Percentiles rank a stretch among this genome's conserved stretches.
Evolutionary conservation across 2,888 invertebrate species (phyloP).

Genomic region (Ryuthela nishihirai): DNA sequence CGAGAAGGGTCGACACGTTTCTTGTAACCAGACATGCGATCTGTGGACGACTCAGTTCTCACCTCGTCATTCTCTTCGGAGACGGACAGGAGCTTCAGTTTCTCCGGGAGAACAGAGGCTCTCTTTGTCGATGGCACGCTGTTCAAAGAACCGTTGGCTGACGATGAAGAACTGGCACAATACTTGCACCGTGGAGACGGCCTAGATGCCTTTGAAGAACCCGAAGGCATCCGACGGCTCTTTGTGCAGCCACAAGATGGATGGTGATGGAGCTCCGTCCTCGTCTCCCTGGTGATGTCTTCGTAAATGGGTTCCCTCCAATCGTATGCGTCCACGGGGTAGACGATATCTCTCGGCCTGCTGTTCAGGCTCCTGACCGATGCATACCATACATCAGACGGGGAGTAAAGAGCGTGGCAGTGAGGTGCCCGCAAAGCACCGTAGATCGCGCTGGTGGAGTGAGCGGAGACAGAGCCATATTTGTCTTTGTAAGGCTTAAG

Average conservation of each 20-base stretch:
- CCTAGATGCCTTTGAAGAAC: conserved; percentile 5
- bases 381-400: conserved; percentile 27
- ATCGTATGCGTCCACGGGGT: conserved; percentile 27
- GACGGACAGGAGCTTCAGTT: conserved; percentile 8
- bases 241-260: conserved; percentile 15
- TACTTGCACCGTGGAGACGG: conserved; percentile 21
- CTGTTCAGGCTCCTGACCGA: conserved; percentile 30
- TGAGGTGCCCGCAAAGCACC: conserved; percentile 30
- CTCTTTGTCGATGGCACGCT: conserved; percentile 8
- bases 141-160: conserved; percentile 10
- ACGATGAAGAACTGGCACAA: conserved; percentile 4
- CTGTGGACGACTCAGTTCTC: conserved; percentile 12
- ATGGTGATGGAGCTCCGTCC: conserved; percentile 14
- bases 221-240: conserved; percentile 11
- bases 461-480: conserved; percentile 35
- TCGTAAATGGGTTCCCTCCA: conserved; percentile 31
- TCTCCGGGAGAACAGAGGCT: conserved; percentile 7
- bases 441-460: conserved; percentile 36
- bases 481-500: conserved; percentile 29
- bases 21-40: conserved; percentile 30
- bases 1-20: conserved; percentile 4
- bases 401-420: conserved; percentile 26
- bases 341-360: conserved; percentile 20
- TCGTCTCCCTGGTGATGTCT: conserved; percentile 26
- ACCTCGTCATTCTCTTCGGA: conserved; percentile 15